Base-by-base conservation (phyloP, 2,888 invertebrate genomes). In the Schizaphis graminum region DNA sequence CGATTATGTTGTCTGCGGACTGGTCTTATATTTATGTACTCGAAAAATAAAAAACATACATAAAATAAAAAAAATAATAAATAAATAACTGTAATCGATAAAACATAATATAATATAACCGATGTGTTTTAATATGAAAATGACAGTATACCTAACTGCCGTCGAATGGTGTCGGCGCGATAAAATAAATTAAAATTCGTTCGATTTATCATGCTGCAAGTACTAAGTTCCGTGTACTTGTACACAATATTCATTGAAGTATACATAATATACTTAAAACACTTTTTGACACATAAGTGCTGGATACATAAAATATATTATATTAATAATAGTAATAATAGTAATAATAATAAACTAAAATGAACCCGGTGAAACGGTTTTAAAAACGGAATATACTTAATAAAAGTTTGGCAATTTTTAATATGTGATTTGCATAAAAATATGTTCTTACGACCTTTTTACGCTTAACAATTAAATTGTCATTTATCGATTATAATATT, bases 111-210 rank as follows among this genome's bases (percentile, higher is more conserved):
- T 77, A 77, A 35, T 77, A 35, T 88, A 88, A 88, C 53, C 88
- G 53, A 88, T 88, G 53, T 35, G 35, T 53, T 53, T 53, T 88
- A 88, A 88, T 53, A 53, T 4, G 35, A 88, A 88, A 88, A 88
- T 53, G 88, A 88, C 35, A 53, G 53, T 26, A 84, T 2, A 53
- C 49, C 88, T 35, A 77, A 77, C 35, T 35, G 8, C 88, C 53
- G 35, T 88, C 28, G 53, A 88, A 88, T 53, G 88, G 88, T 88
- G 53, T 88, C 53, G 24, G 8, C 5, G 24, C 5, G 53, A 53
- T 47, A n/a, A 88, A 88, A 88, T 88, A 88, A 88, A 88, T 88
- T 88, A 88, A 88, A 53, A 88, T 35, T 88, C 4, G 24, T 88
- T 35, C 49, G 10, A 53, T 53, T 53, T 88, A 49, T 53, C 24